Evolutionary conservation across 2,797 vertebrate genomes (phyloP), one percentile per base, ranked within the genome.

Genomic region (Megalops cyprinoides): DNA sequence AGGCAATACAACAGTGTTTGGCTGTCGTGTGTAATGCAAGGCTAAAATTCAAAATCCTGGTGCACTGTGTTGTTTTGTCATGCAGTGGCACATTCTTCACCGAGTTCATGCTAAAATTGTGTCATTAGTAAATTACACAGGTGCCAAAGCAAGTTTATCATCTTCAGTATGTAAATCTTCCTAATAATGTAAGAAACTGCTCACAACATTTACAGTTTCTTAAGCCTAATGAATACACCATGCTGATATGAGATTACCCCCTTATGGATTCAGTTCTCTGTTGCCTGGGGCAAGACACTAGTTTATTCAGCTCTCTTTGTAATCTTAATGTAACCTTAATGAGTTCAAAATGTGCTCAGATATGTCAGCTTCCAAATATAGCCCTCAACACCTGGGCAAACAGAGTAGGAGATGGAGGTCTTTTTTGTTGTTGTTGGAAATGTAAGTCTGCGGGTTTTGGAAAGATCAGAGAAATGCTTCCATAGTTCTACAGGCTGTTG

Each of bases 91-190:
- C n/a, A 73, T 46, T 74, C 89, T 84, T 71, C 85, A 89, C 88
- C 87, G 89, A 82, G 89, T 84, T 86, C 88, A 87, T 90, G 90
- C 90, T 91, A 90, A 92, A 93, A 93, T 93, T 90, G 89, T 92
- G 92, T 94, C 94, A 94, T 95, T 94, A 94, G 92, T 91, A 93
- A 94, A 95, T 95, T 93, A 95, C 94, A 95, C 94, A 95, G 94
- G 94, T 95, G 94, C 93, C 94, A 94, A 87, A 93, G 93, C 92
- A 90, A 93, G 93, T 94, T 94, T 94, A 94, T 94, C 94, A 93
- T 94, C 90, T 90, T 82, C 88, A 91, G 91, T 92, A 91, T 93
- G 93, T 91, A 93, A 94, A 93, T 93, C 92, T 91, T 90, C 90
- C 91, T 93, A 93, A 94, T 94, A 95, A 94, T 94, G 94, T 90